Evolutionary conservation across 2,797 vertebrate genomes (phyloP), one percentile per base, ranked within the genome.

Genomic region (Chlorospingus flavigularis): DNA sequence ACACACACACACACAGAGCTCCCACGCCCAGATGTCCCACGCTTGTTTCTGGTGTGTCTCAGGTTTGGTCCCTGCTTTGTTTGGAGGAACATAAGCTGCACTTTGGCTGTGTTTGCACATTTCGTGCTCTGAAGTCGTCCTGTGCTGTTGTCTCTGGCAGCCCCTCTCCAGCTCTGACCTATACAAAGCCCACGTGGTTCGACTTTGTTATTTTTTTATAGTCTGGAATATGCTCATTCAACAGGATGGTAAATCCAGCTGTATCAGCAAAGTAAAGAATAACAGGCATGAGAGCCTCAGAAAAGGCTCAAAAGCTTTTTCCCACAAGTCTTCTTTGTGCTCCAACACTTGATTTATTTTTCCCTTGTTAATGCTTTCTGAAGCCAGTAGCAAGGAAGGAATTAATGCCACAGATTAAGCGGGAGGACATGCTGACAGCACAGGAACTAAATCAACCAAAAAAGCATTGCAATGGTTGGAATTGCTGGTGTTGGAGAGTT

Each of bases 201-300:
- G 6, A 67, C 82, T 91, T 68, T 97, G 96, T 95, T 96, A 5
- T 78, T 93, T 94, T 93, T 91, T 92, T 54, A 65, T 80, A 47
- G 86, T 84, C 94, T 94, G 86, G 66, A 82, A 95, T 93, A 92
- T 92, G 87, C 79, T 94, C 86, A 26, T 95, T 95, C 95, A 95
- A 95, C 84, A 85, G 95, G 86, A 76, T 87, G 93, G 87, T 55
- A 92, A 94, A 96, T 92, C 88, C 90, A 95, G 94, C 96, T 92
- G 95, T 79, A 89, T 96, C 96, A 96, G 95, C 96, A 97, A 92
- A 92, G 85, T 83, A 40, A 94, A 95, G 94, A 94, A 95, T 94
- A 97, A 97, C 90, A 93, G 92, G 75, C 95, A 92, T 91, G 90
- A 93, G 95, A 93, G 93, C 90, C 83, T 92, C 88, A 91, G 94